phyloP scores from a whole-genome alignment of 1,140 invertebrate species.

The Artemia franciscana region DNA sequence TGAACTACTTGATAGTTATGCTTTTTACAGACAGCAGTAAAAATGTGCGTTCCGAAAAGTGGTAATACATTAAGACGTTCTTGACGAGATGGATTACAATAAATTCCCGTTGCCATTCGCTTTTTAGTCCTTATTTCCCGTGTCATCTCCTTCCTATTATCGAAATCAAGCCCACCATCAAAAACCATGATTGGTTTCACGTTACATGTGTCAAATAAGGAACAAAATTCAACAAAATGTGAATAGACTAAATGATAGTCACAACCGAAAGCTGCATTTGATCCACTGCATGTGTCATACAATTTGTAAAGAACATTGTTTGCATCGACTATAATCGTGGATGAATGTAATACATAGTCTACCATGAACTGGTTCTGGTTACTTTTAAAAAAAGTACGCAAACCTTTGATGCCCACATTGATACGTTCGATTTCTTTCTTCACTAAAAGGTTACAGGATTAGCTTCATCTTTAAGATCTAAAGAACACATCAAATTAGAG shows the following conservation, averaged over 20 bases:
- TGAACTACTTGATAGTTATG: slow-evolving; percentile 36
- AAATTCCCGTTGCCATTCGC: slow-evolving; percentile 27
- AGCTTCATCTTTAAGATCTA: too few species aligned
- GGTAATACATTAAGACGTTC: slow-evolving; percentile 30
- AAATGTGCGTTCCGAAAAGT: slow-evolving; percentile 39
- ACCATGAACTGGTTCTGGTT: too few species aligned
- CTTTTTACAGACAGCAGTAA: slow-evolving; percentile 35
- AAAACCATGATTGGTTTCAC: slow-evolving; percentile 51
- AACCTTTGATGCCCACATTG: too few species aligned
- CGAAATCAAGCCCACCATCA: slow-evolving; percentile 48
- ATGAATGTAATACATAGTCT: slow-evolving; percentile 36
- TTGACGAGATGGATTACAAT: slow-evolving; percentile 10
- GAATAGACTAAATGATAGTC: slow-evolving; percentile 54
- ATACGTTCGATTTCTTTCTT: too few species aligned
- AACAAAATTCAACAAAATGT: slow-evolving; percentile 39
- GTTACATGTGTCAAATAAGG: slow-evolving; percentile 39
- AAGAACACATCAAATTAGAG: too few species aligned
- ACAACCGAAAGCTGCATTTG: slow-evolving; percentile 50
- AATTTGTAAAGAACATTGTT: slow-evolving; percentile 46
- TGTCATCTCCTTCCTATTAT: slow-evolving; percentile 44
- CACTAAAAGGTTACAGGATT: too few species aligned
- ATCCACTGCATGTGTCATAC: slow-evolving; percentile 33
- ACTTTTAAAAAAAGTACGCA: too few species aligned
- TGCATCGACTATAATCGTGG: slow-evolving; percentile 53
- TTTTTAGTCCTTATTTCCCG: slow-evolving; percentile 32